These are phyloP conservation scores for Microcebus jonahi DNA, from an alignment of 2,113 vertebrate species.

Conservation along the genomic window DNA sequence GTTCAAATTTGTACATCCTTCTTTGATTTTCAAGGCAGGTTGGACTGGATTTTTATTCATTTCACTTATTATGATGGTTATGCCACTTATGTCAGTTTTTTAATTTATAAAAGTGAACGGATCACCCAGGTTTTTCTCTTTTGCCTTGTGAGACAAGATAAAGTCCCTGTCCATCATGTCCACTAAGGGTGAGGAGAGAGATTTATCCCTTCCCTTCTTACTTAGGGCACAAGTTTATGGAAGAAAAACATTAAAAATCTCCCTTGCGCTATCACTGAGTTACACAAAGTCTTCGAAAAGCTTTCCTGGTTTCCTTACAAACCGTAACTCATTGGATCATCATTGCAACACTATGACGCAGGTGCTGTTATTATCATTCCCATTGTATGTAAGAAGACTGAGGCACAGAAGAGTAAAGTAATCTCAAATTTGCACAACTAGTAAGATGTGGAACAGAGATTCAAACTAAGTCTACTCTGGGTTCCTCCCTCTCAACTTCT, in stretches of 20 bases:
- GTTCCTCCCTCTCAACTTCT: accelerated
- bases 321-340: not conserved
- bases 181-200: not conserved
- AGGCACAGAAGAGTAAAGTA: not conserved
- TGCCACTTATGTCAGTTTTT: not conserved
- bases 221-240: not conserved
- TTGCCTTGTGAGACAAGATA: not conserved
- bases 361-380: not conserved
- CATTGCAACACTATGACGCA: not conserved
- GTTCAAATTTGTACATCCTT: not conserved
- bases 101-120: not conserved
- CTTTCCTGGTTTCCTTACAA: not conserved
- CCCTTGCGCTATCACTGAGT: not conserved
- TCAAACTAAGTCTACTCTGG: not conserved
- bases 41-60: not conserved
- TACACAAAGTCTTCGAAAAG: not conserved
- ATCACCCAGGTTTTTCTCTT: not conserved
- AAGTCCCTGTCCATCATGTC: not conserved
- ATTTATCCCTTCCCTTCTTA: not conserved
- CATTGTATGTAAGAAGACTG: not conserved
- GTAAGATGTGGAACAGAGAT: not conserved
- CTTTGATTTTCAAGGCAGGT: not conserved
- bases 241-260: not conserved
- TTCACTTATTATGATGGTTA: not conserved
- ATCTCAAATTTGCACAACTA: not conserved